A percentile compares a stretch with the other conserved stretches of the same genome.
These are phyloP conservation scores for Hyposoter didymator DNA, from an alignment of 2,888 invertebrate genomes.

Conservation along the genomic window DNA sequence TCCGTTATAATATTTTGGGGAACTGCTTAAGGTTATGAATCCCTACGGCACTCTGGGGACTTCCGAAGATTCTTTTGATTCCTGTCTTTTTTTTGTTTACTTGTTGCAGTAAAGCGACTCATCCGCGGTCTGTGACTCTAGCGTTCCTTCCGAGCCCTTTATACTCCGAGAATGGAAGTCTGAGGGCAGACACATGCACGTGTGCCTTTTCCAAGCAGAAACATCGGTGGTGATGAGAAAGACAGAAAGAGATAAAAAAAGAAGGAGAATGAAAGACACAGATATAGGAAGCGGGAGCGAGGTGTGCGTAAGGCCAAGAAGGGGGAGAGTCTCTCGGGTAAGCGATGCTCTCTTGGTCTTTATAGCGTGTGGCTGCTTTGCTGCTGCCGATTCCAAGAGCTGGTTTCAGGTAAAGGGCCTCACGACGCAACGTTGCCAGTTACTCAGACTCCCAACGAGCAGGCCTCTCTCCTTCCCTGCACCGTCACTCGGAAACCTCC, in stretches of 20 bases:
- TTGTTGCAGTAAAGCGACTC: slow-evolving; percentile 18
- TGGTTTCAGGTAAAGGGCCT: slow-evolving; percentile 73
- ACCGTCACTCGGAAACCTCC: slow-evolving; percentile 24
- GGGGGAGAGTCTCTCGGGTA: slow-evolving; percentile 36
- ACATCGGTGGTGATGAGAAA: slow-evolving; percentile 6
- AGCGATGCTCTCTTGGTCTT: slow-evolving; percentile 52
- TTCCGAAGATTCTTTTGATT: slow-evolving; percentile 40
- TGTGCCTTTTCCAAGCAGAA: slow-evolving; percentile 30
- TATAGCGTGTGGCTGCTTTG: slow-evolving; percentile 46
- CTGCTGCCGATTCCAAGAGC: slow-evolving; percentile 55
- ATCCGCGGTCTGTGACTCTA: slow-evolving; percentile 32
- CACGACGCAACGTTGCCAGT: slow-evolving; percentile 70
- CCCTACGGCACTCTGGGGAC: slow-evolving; percentile 18
- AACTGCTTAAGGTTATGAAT: slow-evolving; percentile 43
- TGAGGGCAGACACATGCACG: slow-evolving; percentile 6
- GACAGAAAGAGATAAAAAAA: background rate
- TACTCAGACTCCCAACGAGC: slow-evolving; percentile 58
- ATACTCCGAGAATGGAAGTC: background rate
- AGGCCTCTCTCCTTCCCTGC: slow-evolving; percentile 18
- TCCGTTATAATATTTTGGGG: slow-evolving; percentile 17
- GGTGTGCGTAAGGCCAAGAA: slow-evolving; percentile 46
- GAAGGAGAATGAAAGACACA: background rate
- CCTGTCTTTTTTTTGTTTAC: slow-evolving; percentile 16
- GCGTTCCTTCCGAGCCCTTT: slow-evolving; percentile 29
- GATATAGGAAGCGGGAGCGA: slow-evolving; percentile 14